A percentile compares a stretch with the other conserved stretches of the same genome.
phyloP scores from a whole-genome alignment of 35 echinoderm and acorn worm species.

The Eucidaris tribuloides region DNA sequence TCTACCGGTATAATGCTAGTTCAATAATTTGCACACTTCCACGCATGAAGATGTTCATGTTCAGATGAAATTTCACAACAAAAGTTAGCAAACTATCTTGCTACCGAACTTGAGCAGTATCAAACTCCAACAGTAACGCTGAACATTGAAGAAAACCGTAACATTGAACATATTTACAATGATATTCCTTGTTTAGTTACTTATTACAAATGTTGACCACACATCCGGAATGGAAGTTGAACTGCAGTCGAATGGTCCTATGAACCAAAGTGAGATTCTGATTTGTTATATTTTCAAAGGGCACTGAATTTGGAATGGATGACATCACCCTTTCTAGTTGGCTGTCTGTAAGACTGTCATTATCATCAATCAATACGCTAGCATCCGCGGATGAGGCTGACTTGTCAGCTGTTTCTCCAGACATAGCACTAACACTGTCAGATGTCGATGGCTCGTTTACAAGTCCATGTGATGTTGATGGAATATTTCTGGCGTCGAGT shows the following conservation, averaged over 20 bases:
- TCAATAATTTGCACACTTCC: too few relatives aligned
- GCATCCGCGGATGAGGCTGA: not conserved
- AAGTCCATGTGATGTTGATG: not conserved
- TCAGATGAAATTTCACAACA: not conserved
- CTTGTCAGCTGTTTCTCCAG: not conserved
- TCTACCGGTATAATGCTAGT: too few relatives aligned
- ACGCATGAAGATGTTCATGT: too few relatives aligned
- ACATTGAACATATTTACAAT: slow-evolving; percentile 1
- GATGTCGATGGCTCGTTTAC: not conserved
- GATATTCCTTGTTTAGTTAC: too few relatives aligned
- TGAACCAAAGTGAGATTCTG: not conserved
- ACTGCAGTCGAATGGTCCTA: too few relatives aligned
- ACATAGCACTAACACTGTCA: not conserved
- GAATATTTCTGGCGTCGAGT: not conserved
- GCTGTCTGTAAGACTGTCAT: not conserved
- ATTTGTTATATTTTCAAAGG: not conserved
- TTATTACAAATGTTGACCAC: too few relatives aligned
- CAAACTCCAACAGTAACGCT: not conserved
- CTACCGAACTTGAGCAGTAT: not conserved
- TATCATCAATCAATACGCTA: not conserved
- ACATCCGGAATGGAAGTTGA: too few relatives aligned
- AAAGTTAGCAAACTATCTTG: not conserved
- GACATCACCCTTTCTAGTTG: not conserved
- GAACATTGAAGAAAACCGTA: not conserved
- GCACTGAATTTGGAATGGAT: not conserved